Evolutionary conservation across 2,113 vertebrate genomes (phyloP).

Genomic region (Psittacara wagleri): DNA sequence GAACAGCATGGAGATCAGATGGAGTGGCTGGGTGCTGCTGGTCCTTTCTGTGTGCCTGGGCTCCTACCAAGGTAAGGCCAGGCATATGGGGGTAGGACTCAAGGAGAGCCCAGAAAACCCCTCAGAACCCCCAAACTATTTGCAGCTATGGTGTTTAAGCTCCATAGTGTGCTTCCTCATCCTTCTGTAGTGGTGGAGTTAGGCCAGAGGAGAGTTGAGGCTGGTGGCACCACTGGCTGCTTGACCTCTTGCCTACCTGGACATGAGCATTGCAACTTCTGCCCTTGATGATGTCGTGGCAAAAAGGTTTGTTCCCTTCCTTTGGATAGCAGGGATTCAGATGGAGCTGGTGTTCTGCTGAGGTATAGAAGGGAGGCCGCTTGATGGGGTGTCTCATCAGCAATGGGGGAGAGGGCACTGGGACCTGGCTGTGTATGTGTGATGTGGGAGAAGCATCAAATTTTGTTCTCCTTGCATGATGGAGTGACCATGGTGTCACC

Average conservation of each 20-base stretch:
- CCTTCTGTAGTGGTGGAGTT: background rate
- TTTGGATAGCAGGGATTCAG: rapidly evolving
- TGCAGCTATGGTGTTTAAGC: background rate
- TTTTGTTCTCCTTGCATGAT: rapidly evolving
- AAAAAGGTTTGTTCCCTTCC: background rate
- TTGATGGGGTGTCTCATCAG: rapidly evolving
- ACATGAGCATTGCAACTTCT: rapidly evolving
- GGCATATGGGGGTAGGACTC: background rate
- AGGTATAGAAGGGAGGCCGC: rapidly evolving
- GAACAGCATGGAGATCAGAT: slow-evolving; percentile 53
- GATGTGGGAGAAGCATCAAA: rapidly evolving
- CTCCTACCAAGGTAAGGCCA: slow-evolving; percentile 75
- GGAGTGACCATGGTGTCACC: rapidly evolving
- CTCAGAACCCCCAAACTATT: background rate
- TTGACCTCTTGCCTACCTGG: background rate
- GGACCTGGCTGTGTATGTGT: rapidly evolving
- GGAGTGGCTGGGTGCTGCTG: slow-evolving; percentile 65
- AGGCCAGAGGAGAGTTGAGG: background rate
- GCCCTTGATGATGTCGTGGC: background rate
- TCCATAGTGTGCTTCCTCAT: rapidly evolving
- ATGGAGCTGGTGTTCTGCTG: rapidly evolving
- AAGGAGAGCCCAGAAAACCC: background rate
- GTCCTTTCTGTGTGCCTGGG: slow-evolving; percentile 65
- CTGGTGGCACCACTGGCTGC: rapidly evolving
- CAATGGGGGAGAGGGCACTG: rapidly evolving